Conservation (phyloP, 2,888 invertebrate genomes). For the Oconnorella tubifera region DNA sequence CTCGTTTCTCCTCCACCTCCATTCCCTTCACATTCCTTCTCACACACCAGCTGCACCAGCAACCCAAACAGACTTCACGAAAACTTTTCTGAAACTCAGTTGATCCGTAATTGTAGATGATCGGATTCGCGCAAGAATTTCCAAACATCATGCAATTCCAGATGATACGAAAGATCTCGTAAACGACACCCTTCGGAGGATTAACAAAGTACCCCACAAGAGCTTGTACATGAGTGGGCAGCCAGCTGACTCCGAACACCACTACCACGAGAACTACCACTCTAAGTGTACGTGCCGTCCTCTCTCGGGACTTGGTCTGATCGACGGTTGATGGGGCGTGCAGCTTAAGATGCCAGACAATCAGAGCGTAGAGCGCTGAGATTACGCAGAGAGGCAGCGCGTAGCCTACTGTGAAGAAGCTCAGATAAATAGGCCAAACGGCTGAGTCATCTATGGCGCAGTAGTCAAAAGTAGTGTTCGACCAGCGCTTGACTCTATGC, state of each 20-base stretch:
- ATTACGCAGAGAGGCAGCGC: constrained; percentile 81
- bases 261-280: constrained; percentile 87
- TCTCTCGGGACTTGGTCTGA: constrained; percentile 63
- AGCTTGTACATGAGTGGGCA: constrained; percentile 70
- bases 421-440: constrained; percentile 36
- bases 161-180: too few relatives aligned
- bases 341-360: constrained; percentile 9
- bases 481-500: constrained; percentile 43
- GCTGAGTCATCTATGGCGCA: constrained; percentile 25
- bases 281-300: constrained; percentile 59
- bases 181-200: background rate
- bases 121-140: too few relatives aligned
- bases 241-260: constrained; percentile 90
- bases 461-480: constrained; percentile 22
- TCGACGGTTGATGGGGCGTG: constrained; percentile 5
- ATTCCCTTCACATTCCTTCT: too few relatives aligned
- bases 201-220: background rate
- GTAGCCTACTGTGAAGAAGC: constrained; percentile 78
- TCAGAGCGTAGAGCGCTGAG: constrained; percentile 54
- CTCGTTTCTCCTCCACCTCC: too few relatives aligned
- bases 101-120: too few relatives aligned
- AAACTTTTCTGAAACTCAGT: too few relatives aligned
- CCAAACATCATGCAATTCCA: too few relatives aligned
- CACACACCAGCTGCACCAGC: too few relatives aligned
- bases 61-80: too few relatives aligned